A percentile compares a stretch with the other conserved stretches of the same genome.
Conservation (phyloP, 1,140 invertebrate genomes). For the Teleogryllus occipitalis region DNA sequence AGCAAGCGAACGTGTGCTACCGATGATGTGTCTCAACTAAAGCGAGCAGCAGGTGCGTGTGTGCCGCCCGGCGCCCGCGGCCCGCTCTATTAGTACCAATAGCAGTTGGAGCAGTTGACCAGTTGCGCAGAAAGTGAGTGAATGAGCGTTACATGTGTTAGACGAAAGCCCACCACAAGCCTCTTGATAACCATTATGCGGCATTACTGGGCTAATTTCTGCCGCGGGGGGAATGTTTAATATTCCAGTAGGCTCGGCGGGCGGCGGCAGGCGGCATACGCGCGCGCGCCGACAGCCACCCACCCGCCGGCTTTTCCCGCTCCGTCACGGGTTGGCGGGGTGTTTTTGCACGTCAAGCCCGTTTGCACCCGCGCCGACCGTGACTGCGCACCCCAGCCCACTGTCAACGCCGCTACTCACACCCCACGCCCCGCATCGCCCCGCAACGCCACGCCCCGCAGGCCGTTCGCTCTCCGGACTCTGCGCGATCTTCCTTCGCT, state of each 20-base stretch:
- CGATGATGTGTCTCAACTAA: no score
- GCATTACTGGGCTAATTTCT: conserved; percentile 20
- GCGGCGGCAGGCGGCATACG: neutral
- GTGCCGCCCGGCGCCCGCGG: no score
- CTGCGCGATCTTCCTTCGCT: no score
- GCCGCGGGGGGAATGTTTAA: conserved; percentile 17
- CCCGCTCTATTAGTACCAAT: neutral
- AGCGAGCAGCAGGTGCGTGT: no score
- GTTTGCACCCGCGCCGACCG: conserved; percentile 2
- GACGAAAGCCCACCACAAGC: neutral
- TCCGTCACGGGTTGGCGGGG: conserved; percentile 10
- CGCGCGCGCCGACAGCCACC: neutral
- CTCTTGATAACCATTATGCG: conserved; percentile 16
- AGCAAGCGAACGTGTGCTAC: no score
- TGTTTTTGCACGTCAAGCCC: conserved; percentile 15
- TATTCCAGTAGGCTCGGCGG: conserved; percentile 16
- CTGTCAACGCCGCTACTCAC: neutral
- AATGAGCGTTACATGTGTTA: neutral
- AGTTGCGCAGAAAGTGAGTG: neutral
- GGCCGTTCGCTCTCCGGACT: neutral
- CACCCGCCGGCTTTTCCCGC: conserved; percentile 9
- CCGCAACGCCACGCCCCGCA: neutral
- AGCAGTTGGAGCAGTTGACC: neutral
- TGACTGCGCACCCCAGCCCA: neutral
- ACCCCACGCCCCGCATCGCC: neutral